phyloP scores from a whole-genome alignment of 92 coral and sea anemone genomes.

The Porites evermanni region DNA sequence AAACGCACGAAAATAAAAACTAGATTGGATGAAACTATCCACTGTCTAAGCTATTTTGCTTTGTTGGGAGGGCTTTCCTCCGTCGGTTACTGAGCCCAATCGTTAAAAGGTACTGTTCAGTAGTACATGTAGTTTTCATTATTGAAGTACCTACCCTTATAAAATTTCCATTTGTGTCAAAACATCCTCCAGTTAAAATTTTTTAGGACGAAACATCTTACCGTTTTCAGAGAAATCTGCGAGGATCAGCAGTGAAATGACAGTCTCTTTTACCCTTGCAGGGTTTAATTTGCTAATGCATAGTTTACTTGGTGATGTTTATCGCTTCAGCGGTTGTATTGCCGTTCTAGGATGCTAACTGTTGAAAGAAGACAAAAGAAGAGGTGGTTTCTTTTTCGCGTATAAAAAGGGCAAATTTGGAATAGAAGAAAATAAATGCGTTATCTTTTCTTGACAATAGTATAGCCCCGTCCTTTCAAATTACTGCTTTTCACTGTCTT shows the following conservation, averaged over 20 bases:
- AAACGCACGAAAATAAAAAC: constrained; percentile 16
- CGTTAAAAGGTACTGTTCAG: background rate
- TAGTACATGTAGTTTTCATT: background rate
- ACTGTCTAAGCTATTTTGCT: constrained; percentile 2
- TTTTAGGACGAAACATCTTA: background rate
- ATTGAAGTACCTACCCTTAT: constrained; percentile 1
- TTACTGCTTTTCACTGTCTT: constrained; percentile 38
- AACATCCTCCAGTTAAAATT: constrained; percentile 4
- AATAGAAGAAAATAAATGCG: constrained; percentile 34
- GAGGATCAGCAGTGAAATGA: constrained; percentile 26
- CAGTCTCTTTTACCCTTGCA: constrained; percentile 15
- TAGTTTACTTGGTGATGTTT: constrained; percentile 30
- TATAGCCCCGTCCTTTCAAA: constrained; percentile 25
- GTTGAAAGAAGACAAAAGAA: constrained; percentile 33
- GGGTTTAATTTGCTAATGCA: constrained; percentile 24
- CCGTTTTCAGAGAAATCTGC: background rate
- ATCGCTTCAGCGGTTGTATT: constrained; percentile 17
- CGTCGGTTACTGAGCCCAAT: no score
- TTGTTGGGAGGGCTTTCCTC: background rate
- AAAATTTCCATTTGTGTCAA: background rate
- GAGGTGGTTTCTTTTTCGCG: constrained; percentile 30
- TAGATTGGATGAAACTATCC: background rate
- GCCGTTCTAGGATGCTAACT: constrained; percentile 18
- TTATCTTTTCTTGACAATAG: constrained; percentile 44
- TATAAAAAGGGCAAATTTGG: constrained; percentile 31